Base-by-base conservation (phyloP, 2,888 invertebrate species). In the Lottia scabra region DNA sequence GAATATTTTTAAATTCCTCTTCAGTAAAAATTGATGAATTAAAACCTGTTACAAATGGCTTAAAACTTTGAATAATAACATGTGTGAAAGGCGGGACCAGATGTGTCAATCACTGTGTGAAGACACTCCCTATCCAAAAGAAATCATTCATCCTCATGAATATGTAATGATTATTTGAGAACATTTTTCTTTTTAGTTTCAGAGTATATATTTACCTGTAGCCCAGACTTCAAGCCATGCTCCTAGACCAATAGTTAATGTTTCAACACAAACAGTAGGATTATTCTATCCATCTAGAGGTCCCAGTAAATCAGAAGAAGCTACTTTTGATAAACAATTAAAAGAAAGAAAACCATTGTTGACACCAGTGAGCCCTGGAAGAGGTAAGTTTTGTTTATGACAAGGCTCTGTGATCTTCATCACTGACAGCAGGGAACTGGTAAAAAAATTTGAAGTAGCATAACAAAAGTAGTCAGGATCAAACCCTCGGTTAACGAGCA, bases 301-400 rank as follows among this genome's bases (percentile, higher is more conserved):
- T 67, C 85, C 84, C 64, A 81, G 83, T 63, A 80, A 85, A 67
- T 81, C 81, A 63, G 83, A 85, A 69, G 84, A 85, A 45, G 43
- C 80, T 38, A 82, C 84, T 0, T 76, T 83, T 75, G 88, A 87
- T 75, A 86, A 84, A 76, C 84, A 85, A 75, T 85, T 87, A 85
- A 80, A 86, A 70, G 89, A 89, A 73, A 77, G 87, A 63, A 80
- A 83, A 45, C 89, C 89, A 4, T 76, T 88, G 38, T 75, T 89
- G 65, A 89, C 89, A 23, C 85, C 89, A 16, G 81, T 89, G 63
- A 89, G 89, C 78, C 90, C 90, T 63, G 90, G 90, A 6, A 85
- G 87, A 87, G 89, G 89, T 88, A 68, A 68, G 75, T 68, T 5
- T 65, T 62, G 13, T 15, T 19, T 27, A 43, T 44, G n/a, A n/a